A percentile compares a stretch with the other conserved stretches of the same genome.
Evolutionary conservation across 2,797 vertebrate genomes (phyloP).

Genomic region (Balearica regulorum): DNA sequence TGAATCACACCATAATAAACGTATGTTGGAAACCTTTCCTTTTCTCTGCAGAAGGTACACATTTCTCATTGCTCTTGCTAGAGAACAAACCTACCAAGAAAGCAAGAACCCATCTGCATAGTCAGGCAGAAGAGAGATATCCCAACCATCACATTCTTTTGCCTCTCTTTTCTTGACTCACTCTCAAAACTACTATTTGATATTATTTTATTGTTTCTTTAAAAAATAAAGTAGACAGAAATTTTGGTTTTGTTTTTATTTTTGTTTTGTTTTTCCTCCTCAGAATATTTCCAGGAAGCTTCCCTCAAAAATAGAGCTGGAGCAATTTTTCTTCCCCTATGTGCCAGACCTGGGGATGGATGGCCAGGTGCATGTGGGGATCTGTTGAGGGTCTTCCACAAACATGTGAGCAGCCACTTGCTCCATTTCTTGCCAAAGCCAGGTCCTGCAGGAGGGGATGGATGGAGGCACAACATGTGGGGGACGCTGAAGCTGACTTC

Average conservation of each 20-base stretch:
- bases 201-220: background rate
- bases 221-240: background rate
- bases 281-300: background rate
- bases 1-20: background rate
- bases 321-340: accelerated
- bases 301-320: background rate
- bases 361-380: background rate
- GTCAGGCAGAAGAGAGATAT: background rate
- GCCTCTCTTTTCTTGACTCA: background rate
- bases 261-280: background rate
- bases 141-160: background rate
- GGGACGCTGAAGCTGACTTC: background rate
- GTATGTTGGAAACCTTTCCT: background rate
- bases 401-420: background rate
- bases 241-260: background rate
- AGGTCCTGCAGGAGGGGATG: background rate
- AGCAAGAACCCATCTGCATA: background rate
- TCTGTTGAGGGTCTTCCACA: background rate
- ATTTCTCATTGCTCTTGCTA: background rate
- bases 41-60: background rate
- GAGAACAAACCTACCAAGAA: background rate
- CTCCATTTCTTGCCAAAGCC: background rate
- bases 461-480: background rate
- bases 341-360: background rate
- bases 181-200: background rate